Evolutionary conservation across 2,113 vertebrate genomes (phyloP).

Genomic region (Azemiops feae): DNA sequence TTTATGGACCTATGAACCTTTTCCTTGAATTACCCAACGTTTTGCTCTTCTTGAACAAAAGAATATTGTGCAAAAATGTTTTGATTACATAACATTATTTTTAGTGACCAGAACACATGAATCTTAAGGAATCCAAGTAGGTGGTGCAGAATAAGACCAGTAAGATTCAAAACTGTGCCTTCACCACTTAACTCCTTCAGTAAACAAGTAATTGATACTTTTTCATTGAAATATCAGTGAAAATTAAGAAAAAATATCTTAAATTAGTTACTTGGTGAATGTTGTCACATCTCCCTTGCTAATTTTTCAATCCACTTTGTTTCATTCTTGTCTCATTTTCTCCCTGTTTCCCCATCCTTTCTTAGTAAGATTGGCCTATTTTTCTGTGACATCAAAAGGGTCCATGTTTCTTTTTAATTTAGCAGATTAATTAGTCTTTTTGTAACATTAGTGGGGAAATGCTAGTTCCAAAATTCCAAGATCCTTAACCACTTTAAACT

Average conservation of each 20-base stretch:
- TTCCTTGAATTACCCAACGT: not conserved
- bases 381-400: not conserved
- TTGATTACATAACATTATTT: not conserved
- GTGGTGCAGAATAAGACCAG: not conserved
- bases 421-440: not conserved
- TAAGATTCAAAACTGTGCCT: not conserved
- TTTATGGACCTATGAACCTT: not conserved
- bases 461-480: not conserved
- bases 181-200: rapidly evolving
- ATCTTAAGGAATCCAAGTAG: not conserved
- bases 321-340: not conserved
- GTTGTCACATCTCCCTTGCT: not conserved
- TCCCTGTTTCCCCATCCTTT: not conserved
- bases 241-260: not conserved
- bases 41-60: rapidly evolving
- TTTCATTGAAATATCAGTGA: not conserved
- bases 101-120: rapidly evolving
- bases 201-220: not conserved
- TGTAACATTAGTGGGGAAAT: not conserved
- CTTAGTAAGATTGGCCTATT: not conserved
- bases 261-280: not conserved
- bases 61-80: not conserved
- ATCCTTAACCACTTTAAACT: not conserved
- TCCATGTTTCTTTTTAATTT: not conserved
- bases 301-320: too few species aligned